Base-by-base conservation (phyloP, 2,113 vertebrate species). In the Cinclus cinclus region DNA sequence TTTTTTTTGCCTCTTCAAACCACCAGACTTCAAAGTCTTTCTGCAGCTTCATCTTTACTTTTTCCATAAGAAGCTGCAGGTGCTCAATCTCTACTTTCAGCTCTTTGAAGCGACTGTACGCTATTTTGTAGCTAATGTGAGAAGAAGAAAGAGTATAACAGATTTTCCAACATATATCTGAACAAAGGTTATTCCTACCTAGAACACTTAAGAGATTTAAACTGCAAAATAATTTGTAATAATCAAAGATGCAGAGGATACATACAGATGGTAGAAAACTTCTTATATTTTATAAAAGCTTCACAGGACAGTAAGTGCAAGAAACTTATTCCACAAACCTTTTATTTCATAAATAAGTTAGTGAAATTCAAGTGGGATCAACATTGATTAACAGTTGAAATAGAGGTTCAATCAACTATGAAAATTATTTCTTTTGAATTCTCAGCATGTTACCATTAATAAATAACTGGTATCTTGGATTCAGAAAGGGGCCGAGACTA, bases 1-100 rank as follows among this genome's bases (percentile, higher is more conserved):
- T 58, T 41, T 76, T 96, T 35, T 68, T 85, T 59, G 98, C 70
- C 89, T 99, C 98, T 90, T 98, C 97, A 58, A 92, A 97, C 99
- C 99, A 99, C 99, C 99, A 99, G 83, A 96, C 96, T 82, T 99
- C 97, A 74, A 99, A 99, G 81, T 99, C 99, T 81, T 96, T 99
- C 96, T 98, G 98, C 81, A 99, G 94, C 79, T 98, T 99, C 96
- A 98, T 90, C 94, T 98, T 99, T 41, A 97, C 91, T 96, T 98
- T 99, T 86, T 99, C 98, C 97, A 98, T 91, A 91, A 99, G 97
- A 92, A 99, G 97, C 97, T 99, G 99, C 73, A 99, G 89, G 96
- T 99, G 99, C 82, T 99, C 99, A 24, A 99, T 99, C 97, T 99
- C 99, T 23, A 99, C 98, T 96, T 98, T 99, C 91, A 99, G 84